Evolutionary conservation across 30 jellyfish, hydroid and myxozoan genomes (phyloP).

Genomic region (Pseudorhiza aurosa): DNA sequence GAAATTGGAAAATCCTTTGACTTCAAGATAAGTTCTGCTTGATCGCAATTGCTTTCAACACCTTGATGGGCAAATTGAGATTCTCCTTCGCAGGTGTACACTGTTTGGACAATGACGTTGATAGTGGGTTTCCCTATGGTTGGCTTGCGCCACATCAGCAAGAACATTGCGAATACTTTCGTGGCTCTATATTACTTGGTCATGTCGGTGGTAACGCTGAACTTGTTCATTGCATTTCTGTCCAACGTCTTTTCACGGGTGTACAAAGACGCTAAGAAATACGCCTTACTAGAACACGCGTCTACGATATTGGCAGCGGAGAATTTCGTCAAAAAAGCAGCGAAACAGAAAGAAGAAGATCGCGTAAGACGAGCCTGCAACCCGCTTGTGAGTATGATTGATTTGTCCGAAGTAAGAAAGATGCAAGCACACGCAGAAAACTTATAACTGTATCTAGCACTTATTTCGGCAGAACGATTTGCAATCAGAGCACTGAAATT

Average conservation of each 20-base stretch:
- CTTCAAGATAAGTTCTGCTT: too few species aligned
- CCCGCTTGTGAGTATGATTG: slow-evolving; percentile 35
- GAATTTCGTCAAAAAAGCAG: not conserved
- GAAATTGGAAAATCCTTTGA: too few species aligned
- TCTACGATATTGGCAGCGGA: not conserved
- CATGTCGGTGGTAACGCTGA: slow-evolving; percentile 50
- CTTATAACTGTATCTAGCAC: too few species aligned
- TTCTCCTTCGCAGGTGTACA: slow-evolving; percentile 24
- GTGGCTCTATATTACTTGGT: slow-evolving; percentile 27
- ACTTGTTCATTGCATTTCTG: slow-evolving; percentile 53
- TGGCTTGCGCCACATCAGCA: slow-evolving; percentile 19
- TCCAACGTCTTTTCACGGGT: slow-evolving; percentile 40
- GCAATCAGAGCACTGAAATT: too few species aligned
- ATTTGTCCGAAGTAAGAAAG: too few species aligned
- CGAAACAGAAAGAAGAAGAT: not conserved
- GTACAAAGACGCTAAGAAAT: slow-evolving; percentile 34
- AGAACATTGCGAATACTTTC: not conserved
- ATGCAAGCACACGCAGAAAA: too few species aligned
- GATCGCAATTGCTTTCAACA: too few species aligned
- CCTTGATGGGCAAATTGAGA: too few species aligned
- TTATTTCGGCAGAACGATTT: too few species aligned
- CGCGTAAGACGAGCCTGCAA: slow-evolving; percentile 14
- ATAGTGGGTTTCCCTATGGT: slow-evolving; percentile 55
- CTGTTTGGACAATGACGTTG: slow-evolving; percentile 63
- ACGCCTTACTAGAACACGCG: slow-evolving; percentile 52